A percentile compares a stretch with the other conserved stretches of the same genome.
These are phyloP conservation scores for Bombus huntii DNA, from an alignment of 1,140 invertebrate genomes.

Conservation along the genomic window DNA sequence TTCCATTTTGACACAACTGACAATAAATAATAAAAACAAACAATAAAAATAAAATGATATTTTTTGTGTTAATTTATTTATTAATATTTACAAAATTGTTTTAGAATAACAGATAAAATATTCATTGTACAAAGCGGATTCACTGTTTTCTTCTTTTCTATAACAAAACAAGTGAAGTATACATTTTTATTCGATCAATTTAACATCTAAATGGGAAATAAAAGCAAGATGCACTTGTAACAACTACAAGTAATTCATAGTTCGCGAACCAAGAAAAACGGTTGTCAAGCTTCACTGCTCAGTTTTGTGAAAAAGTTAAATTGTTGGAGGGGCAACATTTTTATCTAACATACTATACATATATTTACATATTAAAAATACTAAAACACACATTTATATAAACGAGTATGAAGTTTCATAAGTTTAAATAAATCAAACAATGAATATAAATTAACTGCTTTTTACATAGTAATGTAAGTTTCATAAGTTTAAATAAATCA, in stretches of 20 bases:
- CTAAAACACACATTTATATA: too few relatives aligned
- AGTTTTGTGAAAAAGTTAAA: background rate
- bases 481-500: too few relatives aligned
- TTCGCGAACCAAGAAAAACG: constrained; percentile 3
- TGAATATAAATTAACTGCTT: too few relatives aligned
- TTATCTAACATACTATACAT: background rate
- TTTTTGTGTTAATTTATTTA: background rate
- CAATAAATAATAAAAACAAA: too few relatives aligned
- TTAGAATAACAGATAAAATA: background rate
- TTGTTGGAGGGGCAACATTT: background rate
- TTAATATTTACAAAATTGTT: background rate
- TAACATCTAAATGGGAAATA: background rate
- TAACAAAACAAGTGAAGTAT: background rate
- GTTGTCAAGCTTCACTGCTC: background rate
- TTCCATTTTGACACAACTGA: constrained; percentile 9
- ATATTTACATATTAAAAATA: too few relatives aligned
- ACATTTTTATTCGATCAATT: constrained; percentile 7
- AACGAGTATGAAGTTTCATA: too few relatives aligned
- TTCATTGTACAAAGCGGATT: background rate
- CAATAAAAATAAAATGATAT: background rate
- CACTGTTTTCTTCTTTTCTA: background rate
- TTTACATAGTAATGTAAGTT: too few relatives aligned
- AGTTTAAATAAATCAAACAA: too few relatives aligned
- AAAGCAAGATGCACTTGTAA: background rate
- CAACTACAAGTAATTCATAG: background rate